Evolutionary conservation across 2,113 vertebrate species (phyloP).

Genomic region (Tetrao urogallus): DNA sequence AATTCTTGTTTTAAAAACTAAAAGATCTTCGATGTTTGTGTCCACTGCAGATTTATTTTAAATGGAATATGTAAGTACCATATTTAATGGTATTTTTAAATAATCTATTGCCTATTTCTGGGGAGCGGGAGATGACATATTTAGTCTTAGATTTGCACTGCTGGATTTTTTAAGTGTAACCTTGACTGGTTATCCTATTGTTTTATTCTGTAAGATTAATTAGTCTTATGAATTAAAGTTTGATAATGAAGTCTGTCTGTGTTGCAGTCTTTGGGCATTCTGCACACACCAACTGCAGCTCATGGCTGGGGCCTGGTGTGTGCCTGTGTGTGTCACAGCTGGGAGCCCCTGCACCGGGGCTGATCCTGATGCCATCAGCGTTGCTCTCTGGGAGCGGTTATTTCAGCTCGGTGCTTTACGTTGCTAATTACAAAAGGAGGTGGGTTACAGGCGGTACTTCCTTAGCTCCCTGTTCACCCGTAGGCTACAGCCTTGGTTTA

Average conservation of each 20-base stretch:
- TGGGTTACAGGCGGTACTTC: rapidly evolving
- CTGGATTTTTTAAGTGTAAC: conserved; percentile 80
- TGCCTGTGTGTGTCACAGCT: too few relatives aligned
- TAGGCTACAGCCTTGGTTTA: not conserved
- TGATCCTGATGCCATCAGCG: rapidly evolving
- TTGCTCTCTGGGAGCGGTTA: not conserved
- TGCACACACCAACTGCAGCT: too few relatives aligned
- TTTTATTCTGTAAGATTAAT: conserved; percentile 82
- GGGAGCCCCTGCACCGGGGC: too few relatives aligned
- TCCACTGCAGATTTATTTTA: conserved; percentile 68
- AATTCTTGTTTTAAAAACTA: conserved; percentile 23
- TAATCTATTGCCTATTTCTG: conserved; percentile 72
- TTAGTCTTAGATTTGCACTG: conserved; percentile 81
- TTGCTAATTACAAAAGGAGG: rapidly evolving
- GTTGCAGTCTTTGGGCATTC: not conserved
- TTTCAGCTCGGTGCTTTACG: rapidly evolving
- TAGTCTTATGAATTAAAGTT: conserved; percentile 83
- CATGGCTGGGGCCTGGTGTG: too few relatives aligned
- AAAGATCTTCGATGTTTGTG: conserved; percentile 30
- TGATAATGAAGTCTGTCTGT: conserved; percentile 75
- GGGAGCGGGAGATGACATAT: conserved; percentile 64
- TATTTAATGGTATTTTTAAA: conserved; percentile 74
- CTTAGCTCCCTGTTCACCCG: not conserved
- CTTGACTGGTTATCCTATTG: conserved; percentile 77
- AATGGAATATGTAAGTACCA: conserved; percentile 67